Conservation (phyloP, 2,797 vertebrate genomes). For the Acanthurus lineatus region DNA sequence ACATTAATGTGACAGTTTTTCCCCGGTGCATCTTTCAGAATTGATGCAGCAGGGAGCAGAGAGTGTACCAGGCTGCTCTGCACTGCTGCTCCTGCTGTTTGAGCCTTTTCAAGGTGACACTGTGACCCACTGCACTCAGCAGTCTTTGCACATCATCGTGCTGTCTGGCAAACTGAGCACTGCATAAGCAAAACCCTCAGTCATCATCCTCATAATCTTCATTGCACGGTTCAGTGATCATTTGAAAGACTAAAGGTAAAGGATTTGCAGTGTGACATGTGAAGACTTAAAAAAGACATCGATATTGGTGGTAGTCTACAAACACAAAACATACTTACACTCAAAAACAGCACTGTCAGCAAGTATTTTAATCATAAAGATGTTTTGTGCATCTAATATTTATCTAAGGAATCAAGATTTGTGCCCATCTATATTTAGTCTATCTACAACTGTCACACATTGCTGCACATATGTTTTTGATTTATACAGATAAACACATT, state of each 20-base stretch:
- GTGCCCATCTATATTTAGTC: too few species aligned
- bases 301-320: background rate
- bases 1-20: slow-evolving; percentile 46
- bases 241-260: background rate
- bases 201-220: slow-evolving; percentile 40
- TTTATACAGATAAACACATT: too few species aligned
- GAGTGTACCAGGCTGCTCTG: slow-evolving; percentile 30
- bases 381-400: background rate
- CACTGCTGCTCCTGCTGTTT: slow-evolving; percentile 35
- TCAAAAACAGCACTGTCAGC: background rate
- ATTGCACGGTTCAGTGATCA: slow-evolving; percentile 21
- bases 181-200: slow-evolving; percentile 40
- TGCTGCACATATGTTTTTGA: too few species aligned
- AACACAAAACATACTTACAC: background rate
- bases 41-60: slow-evolving; percentile 52
- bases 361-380: background rate
- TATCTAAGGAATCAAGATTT: background rate
- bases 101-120: slow-evolving; percentile 74
- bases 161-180: slow-evolving; percentile 42
- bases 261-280: background rate
- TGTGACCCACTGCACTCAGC: slow-evolving; percentile 69
- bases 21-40: slow-evolving; percentile 54
- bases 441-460: too few species aligned
- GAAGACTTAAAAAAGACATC: background rate
- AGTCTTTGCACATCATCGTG: slow-evolving; percentile 50